Base-by-base conservation (phyloP, 2,888 invertebrate genomes). In the Cabera pusaria region DNA sequence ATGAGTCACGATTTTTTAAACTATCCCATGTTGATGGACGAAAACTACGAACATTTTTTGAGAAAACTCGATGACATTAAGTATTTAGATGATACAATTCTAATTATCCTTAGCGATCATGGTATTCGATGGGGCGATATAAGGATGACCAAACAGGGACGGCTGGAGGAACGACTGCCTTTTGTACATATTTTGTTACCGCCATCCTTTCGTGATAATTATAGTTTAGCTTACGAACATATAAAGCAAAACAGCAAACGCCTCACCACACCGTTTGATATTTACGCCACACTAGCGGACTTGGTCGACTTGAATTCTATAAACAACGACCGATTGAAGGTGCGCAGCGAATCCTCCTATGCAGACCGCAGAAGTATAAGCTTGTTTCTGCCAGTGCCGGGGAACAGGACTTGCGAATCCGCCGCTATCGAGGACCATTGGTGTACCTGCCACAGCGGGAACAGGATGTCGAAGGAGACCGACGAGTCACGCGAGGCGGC, bases 51-150 rank as follows among this genome's bases (percentile, higher is more conserved):
- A 49, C 59, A 77, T 0, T 91, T 95, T 60, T 76, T 97, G 31
- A 70, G 76, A 43, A 72, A 81, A 38, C 68, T 94, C 29, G 77
- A 91, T 18, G 55, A 72, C 0, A 68, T 82, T 1, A 86, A 90
- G 1, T 78, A 91, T 33, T 78, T 96, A 33, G 91, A 94, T 31
- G 90, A 92, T 11, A 95, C 96, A 0, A 89, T 93, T 22, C 58
- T 94, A 6, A 85, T 97, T 31, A 72, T 96, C 5, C 88, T 97
- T 86, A 97, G 97, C 72, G 98, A 98, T 68, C 98, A 98, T 64
- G 98, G 98, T 0, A 93, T 97, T 40, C 87, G 97, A 44, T 97
- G 95, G 93, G 97, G 97, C 1, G 90, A 90, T 3, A 96, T 97
- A 54, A 90, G 97, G 5, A 89, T 91, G 52, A 97, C 97, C 0